These are phyloP conservation scores for Drosophila kuntzei DNA, from an alignment of 2,888 invertebrate genomes.

Conservation along the genomic window DNA sequence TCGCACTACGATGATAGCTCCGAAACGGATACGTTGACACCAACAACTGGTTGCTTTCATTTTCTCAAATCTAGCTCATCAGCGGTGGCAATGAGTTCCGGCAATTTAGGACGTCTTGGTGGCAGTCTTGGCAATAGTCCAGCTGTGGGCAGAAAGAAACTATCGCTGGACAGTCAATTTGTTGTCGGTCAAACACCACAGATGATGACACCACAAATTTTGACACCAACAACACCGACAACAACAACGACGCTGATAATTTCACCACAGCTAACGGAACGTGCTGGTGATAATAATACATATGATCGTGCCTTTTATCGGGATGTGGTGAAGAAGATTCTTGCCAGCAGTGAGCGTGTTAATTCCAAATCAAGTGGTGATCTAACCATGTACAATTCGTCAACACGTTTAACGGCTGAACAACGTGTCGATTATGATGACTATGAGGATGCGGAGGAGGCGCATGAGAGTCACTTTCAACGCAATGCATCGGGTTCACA, in stretches of 20 bases:
- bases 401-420: slow-evolving; percentile 64
- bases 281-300: slow-evolving; percentile 82
- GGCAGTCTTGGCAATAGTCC: slow-evolving; percentile 82
- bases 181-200: slow-evolving; percentile 7
- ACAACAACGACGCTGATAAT: slow-evolving; percentile 10
- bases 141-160: slow-evolving; percentile 82
- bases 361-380: slow-evolving; percentile 85
- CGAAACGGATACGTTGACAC: slow-evolving; percentile 66
- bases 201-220: no score
- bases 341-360: slow-evolving; percentile 80
- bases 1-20: slow-evolving; percentile 62
- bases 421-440: slow-evolving; percentile 31
- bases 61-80: slow-evolving; percentile 2
- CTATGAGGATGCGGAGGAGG: slow-evolving; percentile 36
- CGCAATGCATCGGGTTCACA: slow-evolving; percentile 85
- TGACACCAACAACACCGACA: slow-evolving; percentile 6
- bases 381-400: slow-evolving; percentile 84
- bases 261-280: slow-evolving; percentile 31
- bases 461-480: slow-evolving; percentile 73
- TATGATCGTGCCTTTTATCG: slow-evolving; percentile 85
- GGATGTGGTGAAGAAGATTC: slow-evolving; percentile 80
- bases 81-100: slow-evolving; percentile 1
- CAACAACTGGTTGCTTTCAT: slow-evolving; percentile 1
- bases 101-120: slow-evolving; percentile 41
- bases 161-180: slow-evolving; percentile 84